phyloP scores from a whole-genome alignment of 2,797 vertebrate species.

The Garrulus glandarius region DNA sequence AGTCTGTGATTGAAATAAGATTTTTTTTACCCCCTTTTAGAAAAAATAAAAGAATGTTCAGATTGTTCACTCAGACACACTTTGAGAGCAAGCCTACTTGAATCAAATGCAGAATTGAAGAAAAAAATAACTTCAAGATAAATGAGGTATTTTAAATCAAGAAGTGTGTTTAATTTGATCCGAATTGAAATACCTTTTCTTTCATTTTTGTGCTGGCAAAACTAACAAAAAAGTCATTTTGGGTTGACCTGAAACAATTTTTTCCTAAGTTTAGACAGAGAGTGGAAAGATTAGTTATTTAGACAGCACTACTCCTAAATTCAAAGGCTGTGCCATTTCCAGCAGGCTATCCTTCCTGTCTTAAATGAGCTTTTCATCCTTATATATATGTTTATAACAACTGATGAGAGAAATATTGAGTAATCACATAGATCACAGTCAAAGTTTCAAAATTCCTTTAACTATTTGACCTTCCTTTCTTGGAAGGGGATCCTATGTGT shows the following conservation, averaged over 20 bases:
- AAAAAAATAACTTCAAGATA: not conserved
- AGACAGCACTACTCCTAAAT: not conserved
- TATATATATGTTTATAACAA: slow-evolving; percentile 23
- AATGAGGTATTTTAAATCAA: not conserved
- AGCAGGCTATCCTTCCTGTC: slow-evolving; percentile 38
- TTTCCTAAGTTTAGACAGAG: not conserved
- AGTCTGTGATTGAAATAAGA: not conserved
- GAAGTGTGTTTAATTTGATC: not conserved
- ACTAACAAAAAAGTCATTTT: not conserved
- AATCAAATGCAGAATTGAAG: not conserved
- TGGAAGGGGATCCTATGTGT: not conserved
- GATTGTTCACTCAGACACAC: not conserved
- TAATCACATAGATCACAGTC: not conserved
- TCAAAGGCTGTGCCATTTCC: not conserved
- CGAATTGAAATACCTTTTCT: not conserved
- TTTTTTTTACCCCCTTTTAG: not conserved
- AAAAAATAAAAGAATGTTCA: not conserved
- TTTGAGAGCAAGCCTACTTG: not conserved
- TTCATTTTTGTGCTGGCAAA: slow-evolving; percentile 21
- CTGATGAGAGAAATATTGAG: slow-evolving; percentile 38
- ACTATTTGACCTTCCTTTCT: slow-evolving; percentile 21
- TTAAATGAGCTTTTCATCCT: slow-evolving; percentile 36
- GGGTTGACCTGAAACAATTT: not conserved
- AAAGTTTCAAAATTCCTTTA: slow-evolving; percentile 18
- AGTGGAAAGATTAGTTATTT: slow-evolving; percentile 39